Evolutionary conservation across 2,797 vertebrate genomes (phyloP), one percentile per base, ranked within the genome.

Genomic region (Micropoecilia bifurca): DNA sequence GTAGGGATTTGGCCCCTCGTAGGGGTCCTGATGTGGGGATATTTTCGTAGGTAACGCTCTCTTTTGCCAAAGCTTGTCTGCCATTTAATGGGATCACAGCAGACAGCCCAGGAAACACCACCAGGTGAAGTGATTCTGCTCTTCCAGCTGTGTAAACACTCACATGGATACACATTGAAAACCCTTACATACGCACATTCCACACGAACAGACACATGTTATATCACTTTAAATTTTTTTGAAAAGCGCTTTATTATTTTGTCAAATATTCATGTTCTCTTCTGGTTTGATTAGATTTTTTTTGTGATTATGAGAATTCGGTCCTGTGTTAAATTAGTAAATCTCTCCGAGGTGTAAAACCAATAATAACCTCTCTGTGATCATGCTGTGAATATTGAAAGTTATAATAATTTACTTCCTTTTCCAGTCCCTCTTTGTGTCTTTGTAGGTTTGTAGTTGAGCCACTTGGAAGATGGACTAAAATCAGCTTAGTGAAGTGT

Each of bases 101-200:
- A 91, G 89, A 91, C 93, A 93, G 85, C 85, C 78, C 81, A 83
- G 88, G 83, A 93, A 91, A 88, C 85, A 88, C 85, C 77, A 87
- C 93, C 93, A 95, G 94, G 92, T 95, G 93, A 95, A 93, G 91
- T 75, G 88, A 94, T 93, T 91, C 91, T 6, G 48, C 88, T 90
- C 81, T 93, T 93, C 90, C 90, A 93, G 90, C 90, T 92, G 92
- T 92, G 83, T 91, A 93, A 90, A 94, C 91, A 94, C 79, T 73
- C 87, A 73, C 77, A 75, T 14, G 14, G 78, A 82, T 83, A 63
- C 71, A 48, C 43, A 30, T 59, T 25, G 68, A 71, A 71, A 71
- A 14, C 41, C 68, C 74, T 61, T 59, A n/a, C 72, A 71, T 78
- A 73, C 57, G 22, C 47, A n/a, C 66, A 53, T 45, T 79, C 76